Conservation (phyloP, 53 echinoderm and acorn worm genomes). For the Echinometra lucunter region DNA sequence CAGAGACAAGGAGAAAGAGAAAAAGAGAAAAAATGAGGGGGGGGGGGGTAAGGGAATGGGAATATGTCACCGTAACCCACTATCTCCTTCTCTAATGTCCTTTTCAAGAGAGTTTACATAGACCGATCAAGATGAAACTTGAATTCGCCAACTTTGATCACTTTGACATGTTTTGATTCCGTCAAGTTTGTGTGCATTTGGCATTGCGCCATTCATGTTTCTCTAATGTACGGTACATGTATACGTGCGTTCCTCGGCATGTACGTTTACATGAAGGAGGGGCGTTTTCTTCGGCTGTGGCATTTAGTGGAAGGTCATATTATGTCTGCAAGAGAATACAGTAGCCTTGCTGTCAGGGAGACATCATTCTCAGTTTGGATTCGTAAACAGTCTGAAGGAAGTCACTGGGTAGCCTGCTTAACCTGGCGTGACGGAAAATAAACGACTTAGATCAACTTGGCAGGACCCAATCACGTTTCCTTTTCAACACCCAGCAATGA, state of each 20-base stretch:
- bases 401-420: not conserved
- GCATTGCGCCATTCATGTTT: not conserved
- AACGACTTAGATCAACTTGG: slow-evolving; percentile 26
- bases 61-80: not conserved
- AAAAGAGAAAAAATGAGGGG: not conserved
- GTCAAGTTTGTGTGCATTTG: not conserved
- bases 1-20: not conserved
- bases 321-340: slow-evolving; percentile 1
- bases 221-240: not conserved
- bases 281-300: not conserved
- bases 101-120: not conserved
- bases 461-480: slow-evolving; percentile 1
- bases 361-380: slow-evolving; percentile 25
- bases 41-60: not conserved
- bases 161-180: not conserved
- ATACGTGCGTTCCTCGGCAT: not conserved
- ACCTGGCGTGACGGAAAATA: slow-evolving; percentile 33
- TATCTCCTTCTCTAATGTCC: not conserved
- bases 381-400: slow-evolving; percentile 31
- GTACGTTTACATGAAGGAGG: not conserved
- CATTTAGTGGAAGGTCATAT: not conserved
- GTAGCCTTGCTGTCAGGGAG: slow-evolving; percentile 34
- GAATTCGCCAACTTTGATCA: not conserved
- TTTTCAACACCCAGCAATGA: slow-evolving; percentile 14
- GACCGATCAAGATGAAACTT: not conserved